Conservation (phyloP, 2,888 invertebrate species). For the Pecten maximus region DNA sequence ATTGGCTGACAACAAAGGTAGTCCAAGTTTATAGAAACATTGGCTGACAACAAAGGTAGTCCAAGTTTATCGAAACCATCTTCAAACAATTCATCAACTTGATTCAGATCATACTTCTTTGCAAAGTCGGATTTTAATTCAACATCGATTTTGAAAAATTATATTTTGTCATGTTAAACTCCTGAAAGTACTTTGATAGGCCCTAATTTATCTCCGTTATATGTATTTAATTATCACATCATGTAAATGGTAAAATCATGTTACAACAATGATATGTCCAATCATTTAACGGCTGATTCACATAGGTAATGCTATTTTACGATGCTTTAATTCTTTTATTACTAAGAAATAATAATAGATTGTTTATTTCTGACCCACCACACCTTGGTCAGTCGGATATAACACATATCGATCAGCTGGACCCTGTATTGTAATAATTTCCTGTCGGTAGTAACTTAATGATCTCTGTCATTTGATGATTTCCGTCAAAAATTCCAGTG, state of each 20-base stretch:
- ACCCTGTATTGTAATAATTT: neutral
- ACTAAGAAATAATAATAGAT: neutral
- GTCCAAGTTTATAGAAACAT: neutral
- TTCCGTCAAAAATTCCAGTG: neutral
- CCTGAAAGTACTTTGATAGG: too few relatives aligned
- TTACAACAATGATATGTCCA: too few relatives aligned
- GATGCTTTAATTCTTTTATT: neutral
- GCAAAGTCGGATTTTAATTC: too few relatives aligned
- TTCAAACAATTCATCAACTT: too few relatives aligned
- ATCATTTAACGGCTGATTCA: too few relatives aligned
- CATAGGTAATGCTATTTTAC: neutral
- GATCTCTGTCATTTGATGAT: neutral
- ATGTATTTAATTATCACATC: too few relatives aligned
- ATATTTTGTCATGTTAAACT: too few relatives aligned
- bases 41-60: neutral
- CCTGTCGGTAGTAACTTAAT: neutral
- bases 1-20: neutral
- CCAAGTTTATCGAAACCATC: neutral
- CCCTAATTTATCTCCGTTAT: too few relatives aligned
- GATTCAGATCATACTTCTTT: too few relatives aligned
- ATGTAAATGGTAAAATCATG: too few relatives aligned
- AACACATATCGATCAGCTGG: neutral
- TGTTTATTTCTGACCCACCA: neutral
- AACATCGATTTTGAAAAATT: too few relatives aligned
- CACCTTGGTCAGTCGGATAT: neutral